A percentile compares a stretch with the other conserved stretches of the same genome.
Evolutionary conservation across 2,113 vertebrate genomes (phyloP).

Genomic region (Recurvirostra avosetta): DNA sequence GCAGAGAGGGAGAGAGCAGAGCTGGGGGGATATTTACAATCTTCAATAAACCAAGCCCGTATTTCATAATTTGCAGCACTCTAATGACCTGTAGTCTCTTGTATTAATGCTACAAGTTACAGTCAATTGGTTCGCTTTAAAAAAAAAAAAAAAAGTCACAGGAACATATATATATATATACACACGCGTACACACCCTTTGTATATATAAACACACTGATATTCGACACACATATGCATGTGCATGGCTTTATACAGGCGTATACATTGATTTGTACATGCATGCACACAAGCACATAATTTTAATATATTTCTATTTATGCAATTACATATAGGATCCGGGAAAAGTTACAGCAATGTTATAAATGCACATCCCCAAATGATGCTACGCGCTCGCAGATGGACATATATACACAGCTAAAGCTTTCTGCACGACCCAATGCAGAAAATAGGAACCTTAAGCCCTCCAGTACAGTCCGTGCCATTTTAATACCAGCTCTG

Average conservation of each 20-base stretch:
- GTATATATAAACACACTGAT: not conserved
- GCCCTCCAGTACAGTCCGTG: not conserved
- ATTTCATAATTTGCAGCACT: slow-evolving; percentile 65
- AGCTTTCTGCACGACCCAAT: not conserved
- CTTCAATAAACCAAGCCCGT: slow-evolving; percentile 50
- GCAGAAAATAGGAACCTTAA: not conserved
- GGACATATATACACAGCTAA: not conserved
- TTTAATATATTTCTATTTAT: not conserved
- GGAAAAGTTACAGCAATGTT: not conserved
- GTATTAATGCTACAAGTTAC: slow-evolving; percentile 64
- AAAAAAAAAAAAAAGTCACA: not conserved
- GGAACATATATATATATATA: not conserved
- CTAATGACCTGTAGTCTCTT: slow-evolving; percentile 49
- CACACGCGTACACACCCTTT: not conserved
- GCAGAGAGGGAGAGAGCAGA: slow-evolving; percentile 13
- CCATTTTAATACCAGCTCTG: not conserved
- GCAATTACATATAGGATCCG: not conserved
- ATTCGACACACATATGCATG: not conserved
- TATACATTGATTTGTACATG: not conserved
- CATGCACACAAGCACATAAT: not conserved
- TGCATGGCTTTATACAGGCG: not conserved
- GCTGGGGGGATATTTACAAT: slow-evolving; percentile 55
- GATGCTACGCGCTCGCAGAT: fast-evolving
- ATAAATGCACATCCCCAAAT: not conserved
- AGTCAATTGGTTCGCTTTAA: slow-evolving; percentile 31